A percentile compares a stretch with the other conserved stretches of the same genome.
Evolutionary conservation across 2,113 vertebrate genomes (phyloP).

Genomic region (Halichoeres trimaculatus): DNA sequence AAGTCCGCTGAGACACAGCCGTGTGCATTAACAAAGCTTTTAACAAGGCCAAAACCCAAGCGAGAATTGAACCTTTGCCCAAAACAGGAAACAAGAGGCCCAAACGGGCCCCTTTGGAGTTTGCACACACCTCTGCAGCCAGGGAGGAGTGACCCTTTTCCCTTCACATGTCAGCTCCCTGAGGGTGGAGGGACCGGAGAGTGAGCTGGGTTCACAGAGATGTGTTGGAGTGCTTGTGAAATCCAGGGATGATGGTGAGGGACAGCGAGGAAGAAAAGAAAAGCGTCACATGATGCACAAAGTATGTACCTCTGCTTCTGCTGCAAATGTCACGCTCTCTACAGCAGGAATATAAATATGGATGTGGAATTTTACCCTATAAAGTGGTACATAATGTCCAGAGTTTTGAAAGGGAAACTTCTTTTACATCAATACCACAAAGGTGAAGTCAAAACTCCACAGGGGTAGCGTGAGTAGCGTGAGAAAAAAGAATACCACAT

Average conservation of each 20-base stretch:
- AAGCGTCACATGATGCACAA: constrained; percentile 26
- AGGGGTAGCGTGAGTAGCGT: not conserved
- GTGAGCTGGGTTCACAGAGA: constrained; percentile 47
- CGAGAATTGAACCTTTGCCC: constrained; percentile 59
- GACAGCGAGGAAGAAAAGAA: constrained; percentile 6
- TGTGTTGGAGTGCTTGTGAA: constrained; percentile 64
- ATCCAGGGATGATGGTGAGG: constrained; percentile 30
- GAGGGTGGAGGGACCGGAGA: constrained; percentile 32
- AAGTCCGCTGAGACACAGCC: constrained; percentile 58
- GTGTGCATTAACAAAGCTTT: constrained; percentile 77
- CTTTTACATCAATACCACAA: not conserved
- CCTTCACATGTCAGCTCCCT: constrained; percentile 59
- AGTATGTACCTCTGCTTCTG: constrained; percentile 20
- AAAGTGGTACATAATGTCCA: too few species aligned
- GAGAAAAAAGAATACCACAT: not conserved
- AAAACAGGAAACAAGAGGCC: constrained; percentile 51
- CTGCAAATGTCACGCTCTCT: constrained; percentile 1
- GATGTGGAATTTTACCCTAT: not conserved
- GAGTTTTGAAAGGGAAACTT: not conserved
- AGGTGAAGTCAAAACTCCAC: not conserved
- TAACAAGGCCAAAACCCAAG: constrained; percentile 40
- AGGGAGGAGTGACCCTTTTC: constrained; percentile 44
- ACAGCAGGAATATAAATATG: not conserved
- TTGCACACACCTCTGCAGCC: constrained; percentile 34
- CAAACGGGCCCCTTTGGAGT: constrained; percentile 28